A percentile compares a stretch with the other conserved stretches of the same genome.
These are phyloP conservation scores for Hydropsyche tenuis DNA, from an alignment of 1,140 invertebrate genomes.

Conservation along the genomic window DNA sequence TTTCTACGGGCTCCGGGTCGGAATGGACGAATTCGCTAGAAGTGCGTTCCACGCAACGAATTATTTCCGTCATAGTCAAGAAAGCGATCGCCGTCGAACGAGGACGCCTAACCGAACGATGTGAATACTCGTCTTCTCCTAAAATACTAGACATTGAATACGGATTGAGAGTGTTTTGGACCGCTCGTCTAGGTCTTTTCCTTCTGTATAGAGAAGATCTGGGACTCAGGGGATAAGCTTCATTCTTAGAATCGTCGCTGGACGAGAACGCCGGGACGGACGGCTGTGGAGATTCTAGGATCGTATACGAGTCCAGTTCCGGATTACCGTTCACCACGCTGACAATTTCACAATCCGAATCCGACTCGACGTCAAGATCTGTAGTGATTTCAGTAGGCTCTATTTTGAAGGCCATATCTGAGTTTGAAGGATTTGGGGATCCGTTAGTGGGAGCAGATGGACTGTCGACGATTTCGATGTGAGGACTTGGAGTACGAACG, in stretches of 20 bases:
- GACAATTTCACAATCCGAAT: constrained; percentile 27
- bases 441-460: not conserved
- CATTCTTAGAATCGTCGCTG: not conserved
- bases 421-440: not conserved
- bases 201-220: not conserved
- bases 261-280: not conserved
- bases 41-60: not conserved
- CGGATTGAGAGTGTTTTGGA: not conserved
- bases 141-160: too few relatives aligned
- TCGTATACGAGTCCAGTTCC: not conserved
- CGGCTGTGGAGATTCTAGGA: not conserved
- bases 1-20: not conserved
- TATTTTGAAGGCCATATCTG: not conserved
- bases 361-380: not conserved
- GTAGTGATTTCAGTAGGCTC: not conserved
- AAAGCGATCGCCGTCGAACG: not conserved
- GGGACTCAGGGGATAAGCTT: not conserved
- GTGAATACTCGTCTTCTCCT: not conserved
- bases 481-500: not conserved
- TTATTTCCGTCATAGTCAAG: too few relatives aligned
- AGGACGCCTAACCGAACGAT: not conserved
- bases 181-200: not conserved
- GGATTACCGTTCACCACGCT: not conserved
- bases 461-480: not conserved
- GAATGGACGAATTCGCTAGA: not conserved